phyloP scores from a whole-genome alignment of 2,888 invertebrate genomes.

The Torymus aiolomorphi region DNA sequence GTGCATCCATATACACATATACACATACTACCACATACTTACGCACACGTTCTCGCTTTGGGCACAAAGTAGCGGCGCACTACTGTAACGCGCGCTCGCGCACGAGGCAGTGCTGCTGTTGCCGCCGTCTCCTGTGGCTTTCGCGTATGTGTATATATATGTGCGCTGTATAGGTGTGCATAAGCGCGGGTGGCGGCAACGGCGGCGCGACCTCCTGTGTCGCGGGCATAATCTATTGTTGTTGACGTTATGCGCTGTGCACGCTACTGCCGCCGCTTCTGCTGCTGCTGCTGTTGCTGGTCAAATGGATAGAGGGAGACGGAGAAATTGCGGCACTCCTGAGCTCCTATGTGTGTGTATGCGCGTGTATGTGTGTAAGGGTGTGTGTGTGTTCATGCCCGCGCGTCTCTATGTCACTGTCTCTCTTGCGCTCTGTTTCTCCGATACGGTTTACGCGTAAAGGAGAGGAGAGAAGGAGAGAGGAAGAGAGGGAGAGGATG shows the following conservation, averaged over 20 bases:
- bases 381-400: neutral
- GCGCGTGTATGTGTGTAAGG: neutral
- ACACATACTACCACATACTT: too few species aligned
- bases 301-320: constrained; percentile 45
- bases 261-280: constrained; percentile 61
- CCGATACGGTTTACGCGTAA: neutral
- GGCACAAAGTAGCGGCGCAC: neutral
- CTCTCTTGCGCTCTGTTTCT: neutral
- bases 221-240: constrained; percentile 74
- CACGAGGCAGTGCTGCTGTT: constrained; percentile 58
- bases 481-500: neutral
- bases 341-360: neutral
- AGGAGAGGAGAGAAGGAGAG: too few species aligned
- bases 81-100: constrained; percentile 56
- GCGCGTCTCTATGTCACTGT: neutral
- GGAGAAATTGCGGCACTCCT: constrained; percentile 25
- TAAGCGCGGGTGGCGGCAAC: constrained; percentile 2
- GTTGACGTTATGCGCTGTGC: constrained; percentile 75
- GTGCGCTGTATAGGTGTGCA: neutral
- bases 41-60: neutral
- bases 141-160: neutral
- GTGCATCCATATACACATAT: too few species aligned
- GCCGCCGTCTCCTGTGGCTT: neutral
- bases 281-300: constrained; percentile 8
- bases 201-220: constrained; percentile 61